Evolutionary conservation across 92 coral and sea anemone genomes (phyloP), one percentile per base, ranked within the genome.

Genomic region (Heteractis magnifica): DNA sequence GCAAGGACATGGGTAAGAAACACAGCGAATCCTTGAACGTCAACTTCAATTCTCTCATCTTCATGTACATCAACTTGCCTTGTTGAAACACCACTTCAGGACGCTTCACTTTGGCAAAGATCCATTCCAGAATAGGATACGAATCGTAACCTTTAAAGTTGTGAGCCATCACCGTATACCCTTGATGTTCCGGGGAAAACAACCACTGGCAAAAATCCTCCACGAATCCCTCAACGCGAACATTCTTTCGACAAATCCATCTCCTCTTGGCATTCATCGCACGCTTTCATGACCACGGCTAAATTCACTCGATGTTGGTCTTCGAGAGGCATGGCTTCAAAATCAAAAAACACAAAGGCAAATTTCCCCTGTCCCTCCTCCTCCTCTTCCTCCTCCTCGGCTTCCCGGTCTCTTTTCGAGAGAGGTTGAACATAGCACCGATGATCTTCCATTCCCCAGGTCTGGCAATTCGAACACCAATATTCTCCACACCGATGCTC

Each of bases 71-170:
- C n/a, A 71, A 16, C 16, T 75, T 18, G 26, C 26, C 56, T 0
- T 75, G 77, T 12, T 73, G 78, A 26, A 20, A 82, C 8, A 56
- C 23, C 21, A 55, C 56, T 3, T 73, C 6, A 1, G 86, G 80
- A 6, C 77, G 55, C 8, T 55, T 23, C 6, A 72, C 72, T 14
- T 18, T 52, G 4, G 10, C 34, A 13, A 11, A 16, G 1, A 82
- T 4, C 53, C 76, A 20, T 20, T 51, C 71, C 7, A 60, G 8
- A 49, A 74, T 53, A n/a, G 77, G 77, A 56, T 52, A 52, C 6
- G 79, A 77, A 23, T 83, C 81, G 73, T 56, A 75, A 1, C 53
- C 86, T 16, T 75, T 74, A 55, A 83, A 44, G 15, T 85, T 85
- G 49, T 85, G 84, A 9, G 87, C 87, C 5, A 84, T 60, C 8